Evolutionary conservation across 92 coral and sea anemone species (phyloP).

Genomic region (Scolanthus callimorphus): DNA sequence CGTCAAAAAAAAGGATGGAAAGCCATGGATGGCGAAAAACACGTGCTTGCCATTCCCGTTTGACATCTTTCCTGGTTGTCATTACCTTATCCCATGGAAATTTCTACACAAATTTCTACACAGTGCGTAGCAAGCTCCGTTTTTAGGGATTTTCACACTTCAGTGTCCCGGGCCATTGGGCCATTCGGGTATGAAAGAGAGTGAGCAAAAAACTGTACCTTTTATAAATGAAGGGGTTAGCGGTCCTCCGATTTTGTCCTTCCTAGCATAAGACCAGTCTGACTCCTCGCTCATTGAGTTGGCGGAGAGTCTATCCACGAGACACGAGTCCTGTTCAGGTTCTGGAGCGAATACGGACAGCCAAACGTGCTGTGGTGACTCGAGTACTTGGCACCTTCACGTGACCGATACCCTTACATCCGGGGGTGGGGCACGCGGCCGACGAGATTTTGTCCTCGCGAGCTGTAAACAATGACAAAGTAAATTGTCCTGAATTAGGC

Average conservation of each 20-base stretch:
- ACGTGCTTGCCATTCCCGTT: too few species aligned
- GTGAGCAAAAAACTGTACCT: too few species aligned
- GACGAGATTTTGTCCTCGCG: conserved; percentile 89
- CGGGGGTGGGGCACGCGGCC: conserved; percentile 98
- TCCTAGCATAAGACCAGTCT: conserved; percentile 93
- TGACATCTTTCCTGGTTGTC: too few species aligned
- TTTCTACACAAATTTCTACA: too few species aligned
- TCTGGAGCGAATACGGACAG: conserved; percentile 96
- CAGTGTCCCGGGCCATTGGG: too few species aligned
- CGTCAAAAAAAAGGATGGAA: too few species aligned
- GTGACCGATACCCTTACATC: conserved; percentile 98
- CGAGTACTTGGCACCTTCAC: conserved; percentile 97
- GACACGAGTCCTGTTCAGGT: conserved; percentile 95
- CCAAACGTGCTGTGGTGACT: conserved; percentile 99
- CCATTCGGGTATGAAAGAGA: too few species aligned
- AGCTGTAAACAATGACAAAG: conserved; percentile 41
- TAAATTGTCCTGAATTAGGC: background rate
- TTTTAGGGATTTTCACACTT: too few species aligned
- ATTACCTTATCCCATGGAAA: too few species aligned
- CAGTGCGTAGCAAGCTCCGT: too few species aligned
- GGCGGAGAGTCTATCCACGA: conserved; percentile 92
- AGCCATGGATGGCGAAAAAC: too few species aligned
- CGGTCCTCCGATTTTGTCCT: conserved; percentile 49
- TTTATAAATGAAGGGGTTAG: too few species aligned
- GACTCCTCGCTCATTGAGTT: conserved; percentile 99